Evolutionary conservation across 2,888 invertebrate genomes (phyloP).

Genomic region (Spodoptera exigua): DNA sequence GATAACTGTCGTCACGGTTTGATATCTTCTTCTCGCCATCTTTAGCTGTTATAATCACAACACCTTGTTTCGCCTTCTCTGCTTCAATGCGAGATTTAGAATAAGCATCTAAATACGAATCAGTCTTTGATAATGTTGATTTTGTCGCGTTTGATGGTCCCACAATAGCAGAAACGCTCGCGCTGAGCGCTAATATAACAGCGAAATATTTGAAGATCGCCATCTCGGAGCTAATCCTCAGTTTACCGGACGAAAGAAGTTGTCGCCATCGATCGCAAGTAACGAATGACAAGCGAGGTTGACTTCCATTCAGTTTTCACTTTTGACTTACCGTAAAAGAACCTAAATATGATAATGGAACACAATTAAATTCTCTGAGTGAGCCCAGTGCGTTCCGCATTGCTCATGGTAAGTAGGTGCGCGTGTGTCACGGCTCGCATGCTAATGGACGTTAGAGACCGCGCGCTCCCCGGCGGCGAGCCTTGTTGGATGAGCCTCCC

Average conservation of each 20-base stretch:
- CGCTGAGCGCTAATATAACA: slow-evolving; percentile 70
- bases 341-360: slow-evolving; percentile 89
- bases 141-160: slow-evolving; percentile 81
- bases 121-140: slow-evolving; percentile 75
- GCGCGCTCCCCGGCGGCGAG: slow-evolving; percentile 63
- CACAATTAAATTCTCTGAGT: slow-evolving; percentile 88
- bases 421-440: slow-evolving; percentile 75
- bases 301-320: slow-evolving; percentile 87
- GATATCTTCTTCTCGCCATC: slow-evolving; percentile 85
- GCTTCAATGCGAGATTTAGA: slow-evolving; percentile 88
- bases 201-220: slow-evolving; percentile 68
- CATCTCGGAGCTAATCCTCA: slow-evolving; percentile 72
- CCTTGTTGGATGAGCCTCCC: slow-evolving; percentile 79
- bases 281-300: slow-evolving; percentile 83
- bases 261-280: slow-evolving; percentile 85
- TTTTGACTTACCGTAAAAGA: slow-evolving; percentile 89
- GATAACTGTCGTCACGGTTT: slow-evolving; percentile 84
- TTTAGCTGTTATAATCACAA: slow-evolving; percentile 83
- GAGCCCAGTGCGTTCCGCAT: slow-evolving; percentile 85
- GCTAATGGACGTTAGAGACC: slow-evolving; percentile 75
- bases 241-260: slow-evolving; percentile 77
- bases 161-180: slow-evolving; percentile 77
- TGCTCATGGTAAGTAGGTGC: slow-evolving; percentile 87
- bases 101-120: slow-evolving; percentile 91
- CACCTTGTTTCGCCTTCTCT: slow-evolving; percentile 83